A percentile compares a stretch with the other conserved stretches of the same genome.
Conservation (phyloP, 2,113 vertebrate species). For the Sigmodon hispidus region DNA sequence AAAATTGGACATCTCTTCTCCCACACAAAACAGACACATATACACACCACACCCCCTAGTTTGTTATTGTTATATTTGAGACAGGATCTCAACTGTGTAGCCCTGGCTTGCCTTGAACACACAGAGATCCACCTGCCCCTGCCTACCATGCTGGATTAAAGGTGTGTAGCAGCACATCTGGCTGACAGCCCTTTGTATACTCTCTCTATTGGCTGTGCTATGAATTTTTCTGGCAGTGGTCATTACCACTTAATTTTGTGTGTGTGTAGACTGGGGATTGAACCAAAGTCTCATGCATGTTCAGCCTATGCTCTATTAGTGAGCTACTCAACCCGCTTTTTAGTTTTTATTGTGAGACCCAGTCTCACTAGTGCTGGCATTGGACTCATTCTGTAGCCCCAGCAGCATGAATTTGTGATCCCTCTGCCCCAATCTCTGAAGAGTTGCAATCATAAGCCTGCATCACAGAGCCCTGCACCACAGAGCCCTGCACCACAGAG, state of each 20-base stretch:
- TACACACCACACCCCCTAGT: too few species aligned
- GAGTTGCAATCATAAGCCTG: neutral
- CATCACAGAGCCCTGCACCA: neutral
- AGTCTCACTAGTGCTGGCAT: neutral
- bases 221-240: constrained; percentile 24
- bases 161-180: neutral
- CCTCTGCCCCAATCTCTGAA: neutral
- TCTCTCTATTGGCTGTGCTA: neutral
- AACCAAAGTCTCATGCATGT: neutral
- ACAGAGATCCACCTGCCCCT: neutral
- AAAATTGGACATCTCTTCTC: neutral
- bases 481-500: neutral
- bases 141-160: neutral
- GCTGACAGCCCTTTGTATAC: neutral
- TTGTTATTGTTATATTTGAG: neutral
- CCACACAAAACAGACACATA: neutral
- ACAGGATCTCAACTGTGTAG: neutral
- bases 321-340: neutral
- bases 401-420: neutral
- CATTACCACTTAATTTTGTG: neutral
- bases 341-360: neutral
- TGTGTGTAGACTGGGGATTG: neutral
- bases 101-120: neutral
- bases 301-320: too few species aligned
- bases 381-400: neutral